These are phyloP conservation scores for Spheniscus humboldti DNA, from an alignment of 2,797 vertebrate species.

Conservation along the genomic window DNA sequence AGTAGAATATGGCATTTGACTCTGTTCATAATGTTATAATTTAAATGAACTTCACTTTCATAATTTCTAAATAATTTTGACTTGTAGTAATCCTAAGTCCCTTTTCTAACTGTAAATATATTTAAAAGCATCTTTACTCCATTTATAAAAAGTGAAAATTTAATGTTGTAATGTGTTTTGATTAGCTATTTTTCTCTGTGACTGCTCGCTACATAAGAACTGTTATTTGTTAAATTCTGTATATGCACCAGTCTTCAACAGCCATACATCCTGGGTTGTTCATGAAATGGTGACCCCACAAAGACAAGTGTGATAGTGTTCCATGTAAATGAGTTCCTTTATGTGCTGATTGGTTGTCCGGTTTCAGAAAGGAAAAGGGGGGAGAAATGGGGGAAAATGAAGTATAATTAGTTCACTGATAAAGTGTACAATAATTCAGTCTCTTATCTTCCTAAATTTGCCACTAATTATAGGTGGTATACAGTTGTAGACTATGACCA, in stretches of 20 bases:
- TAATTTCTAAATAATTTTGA: slow-evolving; percentile 37
- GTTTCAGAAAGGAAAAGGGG: slow-evolving; percentile 13
- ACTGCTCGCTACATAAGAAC: slow-evolving; percentile 30
- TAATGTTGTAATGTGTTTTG: slow-evolving; percentile 63
- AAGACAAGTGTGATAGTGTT: slow-evolving; percentile 20
- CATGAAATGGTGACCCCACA: background rate
- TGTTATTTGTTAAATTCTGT: slow-evolving; percentile 43
- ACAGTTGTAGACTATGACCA: background rate
- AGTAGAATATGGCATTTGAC: background rate
- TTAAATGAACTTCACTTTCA: slow-evolving; percentile 39
- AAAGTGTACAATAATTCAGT: background rate
- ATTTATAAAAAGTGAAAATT: slow-evolving; percentile 55
- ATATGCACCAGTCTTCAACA: slow-evolving; percentile 31
- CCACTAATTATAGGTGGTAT: background rate
- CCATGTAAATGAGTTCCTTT: slow-evolving; percentile 48
- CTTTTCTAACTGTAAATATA: slow-evolving; percentile 61
- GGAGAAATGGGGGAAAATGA: background rate
- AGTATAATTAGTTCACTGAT: slow-evolving; percentile 23
- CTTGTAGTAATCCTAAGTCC: background rate
- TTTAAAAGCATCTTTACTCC: slow-evolving; percentile 60
- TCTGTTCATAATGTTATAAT: slow-evolving; percentile 31
- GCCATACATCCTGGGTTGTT: slow-evolving; percentile 15
- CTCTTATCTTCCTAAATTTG: background rate
- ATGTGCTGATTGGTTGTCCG: slow-evolving; percentile 15
- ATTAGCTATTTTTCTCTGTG: slow-evolving; percentile 61